A percentile compares a stretch with the other conserved stretches of the same genome.
These are phyloP conservation scores for Lordiphosa collinella DNA, from an alignment of 1,140 invertebrate species.

Conservation along the genomic window DNA sequence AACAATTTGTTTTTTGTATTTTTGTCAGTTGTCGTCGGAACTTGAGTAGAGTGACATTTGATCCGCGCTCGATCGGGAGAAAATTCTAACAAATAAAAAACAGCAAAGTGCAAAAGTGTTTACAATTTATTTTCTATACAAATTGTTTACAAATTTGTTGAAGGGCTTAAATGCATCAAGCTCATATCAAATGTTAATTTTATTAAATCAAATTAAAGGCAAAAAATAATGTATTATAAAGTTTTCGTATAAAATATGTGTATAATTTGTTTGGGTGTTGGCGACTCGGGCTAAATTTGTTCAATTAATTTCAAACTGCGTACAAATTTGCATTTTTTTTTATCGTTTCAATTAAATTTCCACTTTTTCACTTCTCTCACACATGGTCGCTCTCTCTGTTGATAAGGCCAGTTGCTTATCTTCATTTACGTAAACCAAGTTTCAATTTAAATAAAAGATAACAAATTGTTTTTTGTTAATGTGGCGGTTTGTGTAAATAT, in stretches of 20 bases:
- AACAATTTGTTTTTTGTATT: background rate
- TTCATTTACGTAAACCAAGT: slow-evolving; percentile 52
- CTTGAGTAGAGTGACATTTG: slow-evolving; percentile 28
- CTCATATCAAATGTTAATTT: background rate
- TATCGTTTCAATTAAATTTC: slow-evolving; percentile 22
- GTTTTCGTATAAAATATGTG: too few relatives aligned
- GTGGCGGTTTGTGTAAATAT: slow-evolving; percentile 46
- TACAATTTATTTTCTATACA: too few relatives aligned
- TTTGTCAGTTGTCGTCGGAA: slow-evolving; percentile 33
- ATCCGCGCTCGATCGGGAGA: slow-evolving; percentile 16
- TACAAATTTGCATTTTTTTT: slow-evolving; percentile 11
- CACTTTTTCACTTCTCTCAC: slow-evolving; percentile 10
- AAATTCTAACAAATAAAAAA: slow-evolving; percentile 49
- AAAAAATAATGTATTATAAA: too few relatives aligned
- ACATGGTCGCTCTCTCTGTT: slow-evolving; percentile 5
- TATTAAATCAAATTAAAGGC: too few relatives aligned
- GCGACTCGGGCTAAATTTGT: slow-evolving; percentile 32
- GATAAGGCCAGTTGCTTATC: slow-evolving; percentile 56
- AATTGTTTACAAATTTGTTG: too few relatives aligned
- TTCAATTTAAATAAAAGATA: slow-evolving; percentile 57
- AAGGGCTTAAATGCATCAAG: background rate
- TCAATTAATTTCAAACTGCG: slow-evolving; percentile 1
- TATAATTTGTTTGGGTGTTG: too few relatives aligned
- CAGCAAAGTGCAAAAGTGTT: slow-evolving; percentile 45
- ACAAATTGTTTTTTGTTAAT: slow-evolving; percentile 13